These are phyloP conservation scores for Daubentonia madagascariensis DNA, from an alignment of 2,113 vertebrate genomes.

Conservation along the genomic window DNA sequence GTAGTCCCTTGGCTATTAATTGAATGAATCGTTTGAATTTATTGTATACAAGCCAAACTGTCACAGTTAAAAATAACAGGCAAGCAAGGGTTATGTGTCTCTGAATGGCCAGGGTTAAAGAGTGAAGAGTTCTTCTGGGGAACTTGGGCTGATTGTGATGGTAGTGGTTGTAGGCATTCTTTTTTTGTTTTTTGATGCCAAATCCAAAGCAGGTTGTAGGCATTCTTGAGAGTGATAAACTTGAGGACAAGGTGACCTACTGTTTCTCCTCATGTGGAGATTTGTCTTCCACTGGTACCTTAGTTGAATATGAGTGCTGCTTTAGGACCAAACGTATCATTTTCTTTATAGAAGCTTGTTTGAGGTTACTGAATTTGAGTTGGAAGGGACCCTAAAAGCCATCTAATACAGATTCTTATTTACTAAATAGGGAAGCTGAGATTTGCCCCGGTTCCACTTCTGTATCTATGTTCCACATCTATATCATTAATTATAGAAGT, in stretches of 20 bases:
- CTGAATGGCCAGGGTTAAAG: not conserved
- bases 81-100: not conserved
- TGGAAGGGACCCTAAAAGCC: not conserved
- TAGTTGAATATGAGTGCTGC: not conserved
- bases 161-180: not conserved
- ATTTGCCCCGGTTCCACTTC: not conserved
- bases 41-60: not conserved
- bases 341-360: not conserved
- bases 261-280: not conserved
- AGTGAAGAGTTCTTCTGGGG: not conserved
- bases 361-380: not conserved
- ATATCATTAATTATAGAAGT: not conserved
- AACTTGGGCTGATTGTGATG: not conserved
- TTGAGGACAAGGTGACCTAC: not conserved
- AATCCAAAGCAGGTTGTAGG: too few relatives aligned
- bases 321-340: not conserved
- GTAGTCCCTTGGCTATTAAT: not conserved
- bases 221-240: not conserved
- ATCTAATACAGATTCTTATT: not conserved
- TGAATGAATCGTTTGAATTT: not conserved
- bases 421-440: not conserved
- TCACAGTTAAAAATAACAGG: not conserved
- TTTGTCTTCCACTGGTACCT: not conserved
- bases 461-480: not conserved
- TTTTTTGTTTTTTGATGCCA: too few relatives aligned